Percentiles rank a stretch among this genome's conserved stretches.
Evolutionary conservation across 2,113 vertebrate genomes (phyloP).

Genomic region (Heterocephalus glaber): DNA sequence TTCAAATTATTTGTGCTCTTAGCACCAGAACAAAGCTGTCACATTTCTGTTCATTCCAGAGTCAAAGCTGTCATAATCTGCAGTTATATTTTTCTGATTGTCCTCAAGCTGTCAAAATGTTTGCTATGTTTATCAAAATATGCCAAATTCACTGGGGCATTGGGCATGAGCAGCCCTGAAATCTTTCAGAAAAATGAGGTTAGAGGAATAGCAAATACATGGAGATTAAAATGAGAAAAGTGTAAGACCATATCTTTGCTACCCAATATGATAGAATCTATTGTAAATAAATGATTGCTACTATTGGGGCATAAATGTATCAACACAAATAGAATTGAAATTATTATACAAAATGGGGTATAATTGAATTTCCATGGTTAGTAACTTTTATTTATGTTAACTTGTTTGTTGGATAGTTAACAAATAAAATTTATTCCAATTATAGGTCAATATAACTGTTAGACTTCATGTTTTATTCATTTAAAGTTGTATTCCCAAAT

Average conservation of each 20-base stretch:
- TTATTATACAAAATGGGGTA: background rate
- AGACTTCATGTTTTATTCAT: constrained; percentile 39
- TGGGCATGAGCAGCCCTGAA: constrained; percentile 22
- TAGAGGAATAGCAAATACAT: constrained; percentile 24
- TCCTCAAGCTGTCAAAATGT: constrained; percentile 71
- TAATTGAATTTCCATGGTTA: background rate
- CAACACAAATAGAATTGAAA: background rate
- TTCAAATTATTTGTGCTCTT: constrained; percentile 39
- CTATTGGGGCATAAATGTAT: background rate
- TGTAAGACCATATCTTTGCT: background rate
- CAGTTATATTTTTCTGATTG: constrained; percentile 48
- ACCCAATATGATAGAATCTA: background rate
- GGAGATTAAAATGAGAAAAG: constrained; percentile 41
- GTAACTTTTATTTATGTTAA: background rate
- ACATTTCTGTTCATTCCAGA: constrained; percentile 46
- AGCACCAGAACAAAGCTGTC: constrained; percentile 33
- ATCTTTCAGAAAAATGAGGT: constrained; percentile 35
- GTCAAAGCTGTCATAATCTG: constrained; percentile 65
- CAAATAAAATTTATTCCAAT: constrained; percentile 40
- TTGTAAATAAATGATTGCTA: constrained; percentile 18
- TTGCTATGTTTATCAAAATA: constrained; percentile 65
- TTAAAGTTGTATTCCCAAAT: constrained; percentile 48
- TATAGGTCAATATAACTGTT: background rate
- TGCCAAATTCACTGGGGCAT: constrained; percentile 24
- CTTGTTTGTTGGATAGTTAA: background rate